These are phyloP conservation scores for Temnothorax rugatulus DNA, from an alignment of 2,888 invertebrate genomes.

Conservation along the genomic window DNA sequence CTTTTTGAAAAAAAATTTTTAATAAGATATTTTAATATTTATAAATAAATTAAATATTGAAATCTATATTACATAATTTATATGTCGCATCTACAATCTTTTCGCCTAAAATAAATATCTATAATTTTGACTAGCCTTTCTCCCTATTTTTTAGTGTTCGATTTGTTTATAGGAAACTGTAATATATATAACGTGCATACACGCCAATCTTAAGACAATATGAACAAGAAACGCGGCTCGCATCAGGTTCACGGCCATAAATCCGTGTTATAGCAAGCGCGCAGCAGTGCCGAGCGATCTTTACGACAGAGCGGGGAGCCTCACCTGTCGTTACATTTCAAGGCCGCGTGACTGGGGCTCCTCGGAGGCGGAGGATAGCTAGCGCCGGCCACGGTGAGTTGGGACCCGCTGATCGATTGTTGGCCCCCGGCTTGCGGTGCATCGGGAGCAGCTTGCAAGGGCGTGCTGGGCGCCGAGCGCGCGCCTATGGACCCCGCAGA, in stretches of 20 bases:
- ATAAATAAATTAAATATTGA: neutral
- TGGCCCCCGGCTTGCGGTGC: constrained; percentile 80
- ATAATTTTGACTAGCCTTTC: too few species aligned
- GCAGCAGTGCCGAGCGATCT: neutral
- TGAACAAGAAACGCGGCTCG: neutral
- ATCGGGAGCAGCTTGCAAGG: constrained; percentile 86
- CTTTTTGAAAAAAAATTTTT: neutral
- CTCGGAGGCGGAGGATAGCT: constrained; percentile 80
- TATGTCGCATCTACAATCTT: neutral
- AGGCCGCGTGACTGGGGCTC: constrained; percentile 85
- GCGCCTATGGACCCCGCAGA: constrained; percentile 89
- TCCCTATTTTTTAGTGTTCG: neutral
- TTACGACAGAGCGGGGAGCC: neutral
- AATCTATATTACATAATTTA: neutral
- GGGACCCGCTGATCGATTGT: constrained; percentile 79
- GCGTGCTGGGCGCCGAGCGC: constrained; percentile 91
- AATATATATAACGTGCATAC: neutral
- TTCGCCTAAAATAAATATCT: neutral
- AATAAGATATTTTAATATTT: neutral
- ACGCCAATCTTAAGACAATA: neutral
- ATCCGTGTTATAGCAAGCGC: neutral
- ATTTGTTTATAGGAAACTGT: neutral
- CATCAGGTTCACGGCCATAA: neutral
- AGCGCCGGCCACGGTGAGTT: constrained; percentile 78
- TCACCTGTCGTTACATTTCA: constrained; percentile 83